Conservation (phyloP, 2,888 invertebrate genomes). For the Lamellibrachia columna region DNA sequence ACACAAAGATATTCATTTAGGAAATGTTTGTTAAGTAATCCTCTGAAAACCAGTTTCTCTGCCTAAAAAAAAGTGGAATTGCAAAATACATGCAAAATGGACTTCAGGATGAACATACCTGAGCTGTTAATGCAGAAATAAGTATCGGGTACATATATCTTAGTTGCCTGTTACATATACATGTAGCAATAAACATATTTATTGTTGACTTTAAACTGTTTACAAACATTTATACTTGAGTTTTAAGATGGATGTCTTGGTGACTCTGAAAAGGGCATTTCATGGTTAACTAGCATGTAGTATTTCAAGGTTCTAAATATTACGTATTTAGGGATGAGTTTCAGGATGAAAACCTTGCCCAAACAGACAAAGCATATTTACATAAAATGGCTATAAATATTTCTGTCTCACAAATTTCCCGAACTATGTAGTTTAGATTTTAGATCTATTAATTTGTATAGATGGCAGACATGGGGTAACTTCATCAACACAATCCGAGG, state of each 20-base stretch:
- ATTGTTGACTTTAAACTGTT: background rate
- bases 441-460: too few species aligned
- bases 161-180: background rate
- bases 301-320: background rate
- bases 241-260: background rate
- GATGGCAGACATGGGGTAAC: too few species aligned
- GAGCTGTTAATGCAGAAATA: background rate
- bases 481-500: too few species aligned
- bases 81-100: too few species aligned
- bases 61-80: too few species aligned
- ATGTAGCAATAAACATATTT: background rate
- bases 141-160: background rate
- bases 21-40: too few species aligned
- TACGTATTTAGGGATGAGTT: background rate
- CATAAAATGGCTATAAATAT: background rate
- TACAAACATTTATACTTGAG: background rate
- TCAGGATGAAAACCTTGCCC: background rate
- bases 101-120: too few species aligned
- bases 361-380: background rate
- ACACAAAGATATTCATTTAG: too few species aligned
- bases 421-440: too few species aligned
- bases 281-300: background rate
- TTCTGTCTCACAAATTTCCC: too few species aligned
- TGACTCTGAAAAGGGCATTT: background rate
- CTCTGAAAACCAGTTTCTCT: too few species aligned